Percentiles rank a stretch among this genome's conserved stretches.
These are phyloP conservation scores for Baryphthengus martii DNA, from an alignment of 2,113 vertebrate species.

Conservation along the genomic window DNA sequence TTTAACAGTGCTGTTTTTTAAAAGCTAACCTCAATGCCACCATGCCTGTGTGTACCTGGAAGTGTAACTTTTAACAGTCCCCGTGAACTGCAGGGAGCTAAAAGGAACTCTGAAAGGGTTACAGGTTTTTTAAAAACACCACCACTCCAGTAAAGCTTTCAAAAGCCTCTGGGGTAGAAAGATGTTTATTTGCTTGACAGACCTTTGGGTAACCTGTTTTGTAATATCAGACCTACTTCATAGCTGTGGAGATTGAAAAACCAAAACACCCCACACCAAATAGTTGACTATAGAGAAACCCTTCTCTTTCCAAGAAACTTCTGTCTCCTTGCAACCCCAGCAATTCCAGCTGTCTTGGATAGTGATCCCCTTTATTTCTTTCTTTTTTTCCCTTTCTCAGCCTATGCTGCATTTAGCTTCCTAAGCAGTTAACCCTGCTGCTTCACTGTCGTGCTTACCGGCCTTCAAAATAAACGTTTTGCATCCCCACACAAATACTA, in stretches of 20 bases:
- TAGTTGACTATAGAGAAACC: not conserved
- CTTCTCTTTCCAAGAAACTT: not conserved
- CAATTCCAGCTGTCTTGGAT: not conserved
- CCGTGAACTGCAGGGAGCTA: not conserved
- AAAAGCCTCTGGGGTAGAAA: not conserved
- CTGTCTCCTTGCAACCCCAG: not conserved
- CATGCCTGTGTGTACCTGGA: not conserved
- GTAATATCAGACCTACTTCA: no score
- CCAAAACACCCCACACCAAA: no score
- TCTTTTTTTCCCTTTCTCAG: not conserved
- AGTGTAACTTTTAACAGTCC: not conserved
- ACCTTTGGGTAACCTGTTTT: not conserved
- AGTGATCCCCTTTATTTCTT: fast-evolving
- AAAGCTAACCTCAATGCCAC: not conserved
- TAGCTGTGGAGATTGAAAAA: not conserved
- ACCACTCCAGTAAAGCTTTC: not conserved
- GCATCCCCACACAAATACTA: not conserved
- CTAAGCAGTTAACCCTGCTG: not conserved
- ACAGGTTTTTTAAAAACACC: not conserved
- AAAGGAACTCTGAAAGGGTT: not conserved
- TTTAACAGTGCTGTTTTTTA: not conserved
- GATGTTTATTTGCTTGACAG: not conserved
- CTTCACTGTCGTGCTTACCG: not conserved
- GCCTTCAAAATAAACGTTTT: fast-evolving
- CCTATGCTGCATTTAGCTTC: not conserved